A percentile compares a stretch with the other conserved stretches of the same genome.
These are phyloP conservation scores for Cairina moschata DNA, from an alignment of 2,113 vertebrate species.

Conservation along the genomic window DNA sequence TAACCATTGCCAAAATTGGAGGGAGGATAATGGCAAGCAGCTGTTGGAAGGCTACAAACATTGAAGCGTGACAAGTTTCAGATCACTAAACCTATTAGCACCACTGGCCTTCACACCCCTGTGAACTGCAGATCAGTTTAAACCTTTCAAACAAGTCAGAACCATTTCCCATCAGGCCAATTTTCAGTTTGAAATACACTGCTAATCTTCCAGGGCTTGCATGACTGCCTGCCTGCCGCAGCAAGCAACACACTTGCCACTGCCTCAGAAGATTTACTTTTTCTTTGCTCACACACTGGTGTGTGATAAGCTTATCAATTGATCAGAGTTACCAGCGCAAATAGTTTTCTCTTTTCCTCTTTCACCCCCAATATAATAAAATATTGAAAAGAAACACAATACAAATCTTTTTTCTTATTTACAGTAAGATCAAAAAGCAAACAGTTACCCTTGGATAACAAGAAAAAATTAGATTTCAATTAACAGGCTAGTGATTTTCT, in stretches of 20 bases:
- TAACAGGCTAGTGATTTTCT: neutral
- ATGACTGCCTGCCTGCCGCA: neutral
- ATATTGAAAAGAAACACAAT: neutral
- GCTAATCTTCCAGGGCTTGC: neutral
- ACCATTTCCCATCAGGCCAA: neutral
- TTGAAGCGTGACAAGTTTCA: neutral
- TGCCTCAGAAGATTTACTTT: neutral
- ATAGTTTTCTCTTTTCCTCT: neutral
- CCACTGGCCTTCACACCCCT: neutral
- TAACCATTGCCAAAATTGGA: neutral
- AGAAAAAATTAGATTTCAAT: neutral
- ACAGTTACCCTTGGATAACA: neutral
- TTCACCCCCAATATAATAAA: neutral
- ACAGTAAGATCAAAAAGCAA: neutral
- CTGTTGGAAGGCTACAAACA: neutral
- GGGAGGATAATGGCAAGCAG: neutral
- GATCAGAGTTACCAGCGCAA: neutral
- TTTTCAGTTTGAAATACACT: neutral
- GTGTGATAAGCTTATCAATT: slow-evolving; percentile 32
- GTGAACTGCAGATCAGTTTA: neutral
- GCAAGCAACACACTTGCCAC: neutral
- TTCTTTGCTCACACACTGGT: neutral
- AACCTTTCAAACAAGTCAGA: neutral
- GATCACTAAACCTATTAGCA: neutral
- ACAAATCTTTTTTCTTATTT: slow-evolving; percentile 24